Base-by-base conservation (phyloP, 2,888 invertebrate genomes). In the Agonopterix arenella region DNA sequence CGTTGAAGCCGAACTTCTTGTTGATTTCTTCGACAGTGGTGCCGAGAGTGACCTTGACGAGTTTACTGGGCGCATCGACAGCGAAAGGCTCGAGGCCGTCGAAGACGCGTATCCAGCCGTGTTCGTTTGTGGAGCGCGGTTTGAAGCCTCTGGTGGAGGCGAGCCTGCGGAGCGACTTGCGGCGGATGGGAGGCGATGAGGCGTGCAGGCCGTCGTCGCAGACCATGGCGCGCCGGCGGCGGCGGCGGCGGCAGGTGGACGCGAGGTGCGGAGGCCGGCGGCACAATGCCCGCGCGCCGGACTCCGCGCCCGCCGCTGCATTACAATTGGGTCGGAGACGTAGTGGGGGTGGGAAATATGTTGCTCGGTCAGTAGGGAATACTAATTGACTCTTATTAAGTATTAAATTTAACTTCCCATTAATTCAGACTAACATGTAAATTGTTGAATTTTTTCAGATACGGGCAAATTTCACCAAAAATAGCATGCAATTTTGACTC, bases 61-160 rank as follows among this genome's bases (percentile, higher is more conserved):
- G 77, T 64, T 88, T 88, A 62, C 89, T 90, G 11, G 91, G 90
- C 52, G 91, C 86, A 60, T 90, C 83, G 13, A 80, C 62, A 45
- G 82, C 79, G 66, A 82, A 90, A 38, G 85, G 89, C 58, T 86
- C 81, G 36, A 86, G 88, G 52, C 91, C 92, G 54, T 91, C 91
- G 66, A 91, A 91, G 53, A 93, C 90, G 46, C 93, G 83, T 55
- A 92, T 90, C 92, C 92, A 93, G 52, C 92, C 92, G 58, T 89
- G 86, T 37, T 80, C 73, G 62, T 74, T 75, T 11, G 64, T 52
- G 5, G 70, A 49, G 37, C 71, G 76, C 18, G 80, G 80, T 57
- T 78, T 81, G 64, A 90, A 88, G 36, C 90, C 90, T 59, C 90
- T 77, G 9, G 90, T 90, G 52, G 90, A 90, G 8, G 90, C 88